Base-by-base conservation (phyloP, 2,888 invertebrate genomes). In the Tetragnatha montana region DNA sequence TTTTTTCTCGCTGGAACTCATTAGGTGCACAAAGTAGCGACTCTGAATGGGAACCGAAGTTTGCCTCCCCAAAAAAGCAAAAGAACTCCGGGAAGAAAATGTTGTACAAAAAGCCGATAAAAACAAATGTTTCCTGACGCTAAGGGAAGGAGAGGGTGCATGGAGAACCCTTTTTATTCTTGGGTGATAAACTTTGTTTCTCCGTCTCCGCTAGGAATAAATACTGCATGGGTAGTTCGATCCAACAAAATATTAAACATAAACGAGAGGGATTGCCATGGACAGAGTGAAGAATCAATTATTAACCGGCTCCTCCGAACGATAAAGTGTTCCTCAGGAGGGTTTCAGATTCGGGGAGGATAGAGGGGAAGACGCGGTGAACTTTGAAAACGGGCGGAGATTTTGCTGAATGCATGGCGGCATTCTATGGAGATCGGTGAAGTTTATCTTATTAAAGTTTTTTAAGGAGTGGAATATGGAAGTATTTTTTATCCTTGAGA, bases 241-340 rank as follows among this genome's bases (percentile, higher is more conserved):
- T 6, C n/a, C 75, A 75, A 49, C 47, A 49, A 75, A 75, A 75
- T 75, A 75, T 75, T 75, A 75, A 17, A 75, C 75, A 49, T 49
- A 14, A 49, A 75, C 49, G 75, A 75, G 49, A 75, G 49, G 75
- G 49, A 75, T 49, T 8, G 14, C 35, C 6, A 14, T 14, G 75
- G 3, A n/a, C n/a, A 1, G n/a, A 35, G 19, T 17, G 49, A 49
- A 49, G 49, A 75, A 75, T 49, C 49, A 17, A 75, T 75, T 75
- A 49, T 75, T 75, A 75, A 75, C 49, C 75, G 49, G 19, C n/a
- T 50, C 49, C 75, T 10, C 17, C 17, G 75, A 47, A 49, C n/a
- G 50, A 50, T n/a, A 49, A 75, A 49, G 49, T 17, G 75, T 75
- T 75, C n/a, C n/a, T 75, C 49, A 47, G 17, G 1, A 49, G 60